Percentiles rank a stretch among this genome's conserved stretches.
Conservation (phyloP, 2,113 vertebrate species). For the Phaethornis superciliosus region DNA sequence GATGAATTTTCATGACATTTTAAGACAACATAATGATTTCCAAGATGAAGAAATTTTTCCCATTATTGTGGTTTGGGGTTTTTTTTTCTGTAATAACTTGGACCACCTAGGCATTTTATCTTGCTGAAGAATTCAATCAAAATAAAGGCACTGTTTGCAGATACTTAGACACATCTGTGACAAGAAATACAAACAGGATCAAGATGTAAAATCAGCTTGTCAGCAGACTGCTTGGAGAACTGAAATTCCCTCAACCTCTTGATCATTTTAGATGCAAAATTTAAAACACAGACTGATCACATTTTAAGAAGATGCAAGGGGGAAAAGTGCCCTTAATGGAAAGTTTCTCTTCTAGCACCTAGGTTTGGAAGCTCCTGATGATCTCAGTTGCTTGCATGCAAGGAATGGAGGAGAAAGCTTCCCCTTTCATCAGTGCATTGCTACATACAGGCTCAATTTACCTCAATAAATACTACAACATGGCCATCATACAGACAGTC, state of each 20-base stretch:
- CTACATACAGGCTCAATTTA: neutral
- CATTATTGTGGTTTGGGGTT: neutral
- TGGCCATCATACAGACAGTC: neutral
- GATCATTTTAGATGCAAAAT: neutral
- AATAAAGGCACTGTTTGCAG: neutral
- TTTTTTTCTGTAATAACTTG: neutral
- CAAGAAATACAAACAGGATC: neutral
- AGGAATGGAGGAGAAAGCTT: neutral
- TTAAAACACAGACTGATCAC: neutral
- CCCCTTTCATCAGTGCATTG: neutral
- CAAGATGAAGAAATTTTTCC: neutral
- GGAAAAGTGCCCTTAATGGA: neutral
- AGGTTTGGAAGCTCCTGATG: neutral
- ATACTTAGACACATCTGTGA: neutral
- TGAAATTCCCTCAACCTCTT: neutral
- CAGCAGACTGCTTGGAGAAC: neutral
- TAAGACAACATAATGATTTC: slow-evolving; percentile 12
- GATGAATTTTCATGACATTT: slow-evolving; percentile 5
- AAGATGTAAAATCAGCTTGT: neutral
- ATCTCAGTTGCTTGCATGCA: neutral
- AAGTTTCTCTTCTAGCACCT: neutral
- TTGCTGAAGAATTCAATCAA: neutral
- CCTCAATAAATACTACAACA: neutral
- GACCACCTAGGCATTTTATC: neutral
- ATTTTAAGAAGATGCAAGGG: neutral